Evolutionary conservation across 2,113 vertebrate species (phyloP).

Genomic region (Prunella fulvescens): DNA sequence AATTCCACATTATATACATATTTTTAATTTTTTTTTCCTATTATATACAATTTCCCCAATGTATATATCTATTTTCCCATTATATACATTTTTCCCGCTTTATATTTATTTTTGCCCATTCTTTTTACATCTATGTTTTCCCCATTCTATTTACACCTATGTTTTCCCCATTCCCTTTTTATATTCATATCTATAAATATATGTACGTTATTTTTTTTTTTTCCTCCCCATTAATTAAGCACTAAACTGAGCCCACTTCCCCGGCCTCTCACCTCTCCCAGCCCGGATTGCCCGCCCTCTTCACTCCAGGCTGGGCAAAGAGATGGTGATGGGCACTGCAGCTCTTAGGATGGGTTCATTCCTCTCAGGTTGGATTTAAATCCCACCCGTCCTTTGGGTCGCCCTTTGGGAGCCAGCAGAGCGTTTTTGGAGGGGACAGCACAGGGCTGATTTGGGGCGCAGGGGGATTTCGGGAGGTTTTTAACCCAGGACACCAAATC

Average conservation of each 20-base stretch:
- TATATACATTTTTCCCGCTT: rapidly evolving
- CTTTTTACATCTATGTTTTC: neutral
- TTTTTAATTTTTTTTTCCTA: neutral
- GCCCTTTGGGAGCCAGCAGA: neutral
- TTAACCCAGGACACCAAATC: rapidly evolving
- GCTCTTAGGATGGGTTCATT: neutral
- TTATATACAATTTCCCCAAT: neutral
- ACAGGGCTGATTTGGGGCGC: rapidly evolving
- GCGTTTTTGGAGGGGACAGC: neutral
- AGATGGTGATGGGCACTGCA: neutral
- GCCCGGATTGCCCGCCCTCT: rapidly evolving
- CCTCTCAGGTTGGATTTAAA: neutral
- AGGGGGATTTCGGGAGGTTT: neutral
- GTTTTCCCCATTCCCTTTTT: neutral
- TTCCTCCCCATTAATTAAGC: neutral
- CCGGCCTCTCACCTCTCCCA: neutral
- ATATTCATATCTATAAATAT: neutral
- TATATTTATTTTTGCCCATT: neutral
- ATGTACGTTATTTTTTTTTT: too few species aligned
- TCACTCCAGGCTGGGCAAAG: neutral
- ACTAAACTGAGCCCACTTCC: too few species aligned
- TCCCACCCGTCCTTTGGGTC: rapidly evolving
- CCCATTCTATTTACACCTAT: neutral
- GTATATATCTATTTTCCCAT: neutral
- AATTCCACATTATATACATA: neutral